Evolutionary conservation across 2,797 vertebrate genomes (phyloP).

Genomic region (Cuculus canorus): DNA sequence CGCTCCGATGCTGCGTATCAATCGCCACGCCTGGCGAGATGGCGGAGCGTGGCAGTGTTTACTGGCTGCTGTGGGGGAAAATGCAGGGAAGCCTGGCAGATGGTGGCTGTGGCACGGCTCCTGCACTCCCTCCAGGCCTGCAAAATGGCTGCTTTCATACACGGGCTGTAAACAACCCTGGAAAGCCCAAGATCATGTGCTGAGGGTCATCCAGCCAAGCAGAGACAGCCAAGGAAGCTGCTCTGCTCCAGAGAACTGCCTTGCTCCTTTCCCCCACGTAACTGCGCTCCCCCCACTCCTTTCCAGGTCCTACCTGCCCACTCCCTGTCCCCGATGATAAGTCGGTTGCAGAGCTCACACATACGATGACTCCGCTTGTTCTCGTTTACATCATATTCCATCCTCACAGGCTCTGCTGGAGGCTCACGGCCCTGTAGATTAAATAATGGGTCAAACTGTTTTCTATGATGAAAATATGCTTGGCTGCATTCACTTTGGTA

Average conservation of each 20-base stretch:
- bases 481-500: fast-evolving
- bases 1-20: fast-evolving
- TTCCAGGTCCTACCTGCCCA: constrained; percentile 86
- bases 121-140: constrained; percentile 45
- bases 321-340: constrained; percentile 93
- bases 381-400: constrained; percentile 61
- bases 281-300: fast-evolving
- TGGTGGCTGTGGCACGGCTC: constrained; percentile 62
- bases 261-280: not conserved
- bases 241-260: not conserved
- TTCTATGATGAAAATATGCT: fast-evolving
- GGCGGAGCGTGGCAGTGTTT: not conserved
- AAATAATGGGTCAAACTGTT: fast-evolving
- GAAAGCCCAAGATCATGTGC: not conserved
- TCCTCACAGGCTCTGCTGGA: constrained; percentile 77
- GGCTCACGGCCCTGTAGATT: constrained; percentile 80
- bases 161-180: constrained; percentile 22
- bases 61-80: not conserved
- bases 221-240: not conserved
- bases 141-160: constrained; percentile 63
- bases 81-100: constrained; percentile 65
- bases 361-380: constrained; percentile 84
- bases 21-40: not conserved
- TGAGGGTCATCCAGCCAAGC: not conserved
- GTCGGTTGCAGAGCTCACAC: constrained; percentile 86